Percentiles rank a stretch among this genome's conserved stretches.
Evolutionary conservation across 2,113 vertebrate species (phyloP).

Genomic region (Lepidothrix coronata): DNA sequence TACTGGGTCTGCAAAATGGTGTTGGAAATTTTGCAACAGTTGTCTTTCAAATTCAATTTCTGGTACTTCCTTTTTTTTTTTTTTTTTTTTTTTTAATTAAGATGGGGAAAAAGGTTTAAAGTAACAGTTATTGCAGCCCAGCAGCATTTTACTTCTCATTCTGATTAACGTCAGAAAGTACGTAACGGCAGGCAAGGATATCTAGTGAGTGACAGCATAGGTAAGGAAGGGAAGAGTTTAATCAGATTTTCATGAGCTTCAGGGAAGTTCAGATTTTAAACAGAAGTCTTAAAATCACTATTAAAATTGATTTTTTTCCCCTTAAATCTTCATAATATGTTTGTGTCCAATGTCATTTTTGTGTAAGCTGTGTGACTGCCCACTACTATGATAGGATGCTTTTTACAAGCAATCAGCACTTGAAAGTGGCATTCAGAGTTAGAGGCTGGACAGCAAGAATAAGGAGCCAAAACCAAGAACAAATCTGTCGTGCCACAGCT

Average conservation of each 20-base stretch:
- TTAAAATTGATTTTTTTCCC: neutral
- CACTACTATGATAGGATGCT: neutral
- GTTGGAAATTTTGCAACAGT: slow-evolving; percentile 22
- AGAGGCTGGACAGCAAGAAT: neutral
- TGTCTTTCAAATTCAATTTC: neutral
- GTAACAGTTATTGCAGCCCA: neutral
- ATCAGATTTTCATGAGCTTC: neutral
- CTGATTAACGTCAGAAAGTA: neutral
- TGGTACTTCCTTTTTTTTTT: neutral
- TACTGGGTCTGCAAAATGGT: slow-evolving; percentile 11
- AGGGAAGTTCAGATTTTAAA: neutral
- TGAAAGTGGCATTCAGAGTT: neutral
- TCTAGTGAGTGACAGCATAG: neutral
- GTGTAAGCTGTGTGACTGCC: neutral
- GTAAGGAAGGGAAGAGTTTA: neutral
- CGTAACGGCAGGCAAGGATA: neutral
- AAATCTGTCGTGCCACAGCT: neutral
- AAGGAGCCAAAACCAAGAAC: neutral
- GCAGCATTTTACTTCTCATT: neutral
- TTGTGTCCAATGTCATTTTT: neutral
- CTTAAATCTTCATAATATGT: neutral
- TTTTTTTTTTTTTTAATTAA: neutral
- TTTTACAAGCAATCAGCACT: neutral
- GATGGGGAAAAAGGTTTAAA: neutral
- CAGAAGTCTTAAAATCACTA: neutral